Percentiles rank a stretch among this genome's conserved stretches.
phyloP scores from a whole-genome alignment of 92 coral and sea anemone species.

The Ricordea florida region DNA sequence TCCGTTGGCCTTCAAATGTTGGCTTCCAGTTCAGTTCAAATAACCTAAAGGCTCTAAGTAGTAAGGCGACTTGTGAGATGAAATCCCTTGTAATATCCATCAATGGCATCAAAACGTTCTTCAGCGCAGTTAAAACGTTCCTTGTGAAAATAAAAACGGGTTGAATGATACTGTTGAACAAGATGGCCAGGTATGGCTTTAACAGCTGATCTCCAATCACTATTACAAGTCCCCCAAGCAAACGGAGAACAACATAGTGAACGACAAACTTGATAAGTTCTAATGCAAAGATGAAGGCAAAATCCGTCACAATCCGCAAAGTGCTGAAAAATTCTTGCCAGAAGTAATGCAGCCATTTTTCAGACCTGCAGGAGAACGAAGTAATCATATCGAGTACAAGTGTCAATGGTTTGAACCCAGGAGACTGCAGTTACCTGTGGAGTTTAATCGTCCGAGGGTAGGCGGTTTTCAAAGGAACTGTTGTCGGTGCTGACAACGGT shows the following conservation, averaged over 20 bases:
- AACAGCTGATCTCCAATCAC: constrained; percentile 80
- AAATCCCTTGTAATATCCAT: constrained; percentile 71
- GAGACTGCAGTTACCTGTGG: too few relatives aligned
- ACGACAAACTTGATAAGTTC: constrained; percentile 74
- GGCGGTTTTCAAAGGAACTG: too few relatives aligned
- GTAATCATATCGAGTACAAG: too few relatives aligned
- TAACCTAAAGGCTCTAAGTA: constrained; percentile 82
- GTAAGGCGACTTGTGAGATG: constrained; percentile 51
- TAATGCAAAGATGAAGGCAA: constrained; percentile 75
- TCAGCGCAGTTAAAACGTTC: constrained; percentile 72
- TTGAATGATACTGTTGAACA: constrained; percentile 85
- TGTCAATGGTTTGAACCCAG: too few relatives aligned
- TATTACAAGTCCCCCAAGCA: constrained; percentile 70
- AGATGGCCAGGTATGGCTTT: constrained; percentile 72
- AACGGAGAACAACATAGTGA: constrained; percentile 62
- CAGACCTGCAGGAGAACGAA: constrained; percentile 58
- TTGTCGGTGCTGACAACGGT: too few relatives aligned
- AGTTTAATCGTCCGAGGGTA: too few relatives aligned
- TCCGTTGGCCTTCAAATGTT: constrained; percentile 10
- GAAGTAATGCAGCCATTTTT: constrained; percentile 80
- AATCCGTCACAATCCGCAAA: constrained; percentile 80
- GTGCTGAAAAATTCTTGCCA: constrained; percentile 94
- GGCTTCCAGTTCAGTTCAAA: constrained; percentile 96
- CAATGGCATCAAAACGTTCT: constrained; percentile 78
- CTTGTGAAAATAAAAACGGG: constrained; percentile 71